These are phyloP conservation scores for fruit fly (Drosophila melanogaster) DNA, from an alignment of 1,140 invertebrate genomes.

Conservation along the genomic window DNA sequence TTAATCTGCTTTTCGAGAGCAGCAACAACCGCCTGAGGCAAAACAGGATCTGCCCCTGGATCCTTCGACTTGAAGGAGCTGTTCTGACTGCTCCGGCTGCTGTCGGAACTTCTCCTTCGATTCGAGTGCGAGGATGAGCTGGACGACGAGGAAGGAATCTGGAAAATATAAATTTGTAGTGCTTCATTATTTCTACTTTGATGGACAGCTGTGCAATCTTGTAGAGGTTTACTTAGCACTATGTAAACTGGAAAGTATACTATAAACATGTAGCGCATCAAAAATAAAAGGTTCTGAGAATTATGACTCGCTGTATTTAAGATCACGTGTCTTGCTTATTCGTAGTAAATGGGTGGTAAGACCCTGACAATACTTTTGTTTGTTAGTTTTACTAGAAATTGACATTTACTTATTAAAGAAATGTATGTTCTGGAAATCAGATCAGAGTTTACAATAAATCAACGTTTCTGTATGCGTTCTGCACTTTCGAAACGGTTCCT, in stretches of 20 bases:
- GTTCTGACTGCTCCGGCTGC: slow-evolving; percentile 70
- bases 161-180: background rate
- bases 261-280: background rate
- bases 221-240: slow-evolving; percentile 1
- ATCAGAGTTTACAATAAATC: no score
- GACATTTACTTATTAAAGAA: no score
- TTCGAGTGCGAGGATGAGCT: slow-evolving; percentile 70
- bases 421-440: no score
- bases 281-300: background rate
- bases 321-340: slow-evolving; percentile 1
- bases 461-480: background rate
- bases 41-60: slow-evolving; percentile 22
- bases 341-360: background rate
- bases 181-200: background rate
- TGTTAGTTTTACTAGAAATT: no score
- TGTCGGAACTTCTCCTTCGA: slow-evolving; percentile 74
- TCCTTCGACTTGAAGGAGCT: slow-evolving; percentile 52
- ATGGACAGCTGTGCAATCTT: slow-evolving; percentile 11
- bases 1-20: slow-evolving; percentile 50
- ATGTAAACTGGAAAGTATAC: background rate
- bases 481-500: background rate
- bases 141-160: slow-evolving; percentile 65
- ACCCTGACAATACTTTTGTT: no score
- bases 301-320: background rate
- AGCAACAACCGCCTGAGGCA: slow-evolving; percentile 27